A percentile compares a stretch with the other conserved stretches of the same genome.
Evolutionary conservation across 2,888 invertebrate species (phyloP).

Genomic region (Leistus spinibarbis): DNA sequence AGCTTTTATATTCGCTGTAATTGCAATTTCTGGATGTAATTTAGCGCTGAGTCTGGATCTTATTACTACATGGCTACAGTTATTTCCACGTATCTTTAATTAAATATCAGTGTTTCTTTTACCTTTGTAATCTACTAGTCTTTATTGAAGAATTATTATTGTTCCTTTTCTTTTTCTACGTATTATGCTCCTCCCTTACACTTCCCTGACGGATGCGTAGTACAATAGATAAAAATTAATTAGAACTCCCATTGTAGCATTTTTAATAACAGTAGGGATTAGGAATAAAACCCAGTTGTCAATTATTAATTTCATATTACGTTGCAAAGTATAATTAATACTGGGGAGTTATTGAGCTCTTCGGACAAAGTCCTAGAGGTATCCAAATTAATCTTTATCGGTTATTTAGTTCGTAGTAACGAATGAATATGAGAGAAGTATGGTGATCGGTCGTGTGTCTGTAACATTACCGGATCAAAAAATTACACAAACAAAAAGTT

Average conservation of each 20-base stretch:
- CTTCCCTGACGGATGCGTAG: background rate
- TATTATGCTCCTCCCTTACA: background rate
- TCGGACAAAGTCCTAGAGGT: too few species aligned
- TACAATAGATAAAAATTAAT: background rate
- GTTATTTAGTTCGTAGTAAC: too few species aligned
- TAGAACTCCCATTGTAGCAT: background rate
- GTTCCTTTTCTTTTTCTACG: background rate
- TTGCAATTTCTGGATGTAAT: constrained; percentile 26
- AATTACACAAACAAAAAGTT: too few species aligned
- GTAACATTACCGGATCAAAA: too few species aligned
- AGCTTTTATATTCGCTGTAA: constrained; percentile 29
- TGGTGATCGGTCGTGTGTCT: too few species aligned
- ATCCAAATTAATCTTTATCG: too few species aligned
- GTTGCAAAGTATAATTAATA: too few species aligned
- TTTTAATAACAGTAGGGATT: too few species aligned
- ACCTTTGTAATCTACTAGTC: constrained; percentile 23
- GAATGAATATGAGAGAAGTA: too few species aligned
- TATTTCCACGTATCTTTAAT: constrained; percentile 38
- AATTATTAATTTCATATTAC: too few species aligned
- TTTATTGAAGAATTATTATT: constrained; percentile 11
- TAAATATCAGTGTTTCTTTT: constrained; percentile 27
- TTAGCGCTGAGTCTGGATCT: constrained; percentile 23
- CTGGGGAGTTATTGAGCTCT: too few species aligned
- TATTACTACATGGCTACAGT: constrained; percentile 36
- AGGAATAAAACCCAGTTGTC: too few species aligned